A percentile compares a stretch with the other conserved stretches of the same genome.
Conservation (phyloP, 2,888 invertebrate genomes). For the Elmis aenea region DNA sequence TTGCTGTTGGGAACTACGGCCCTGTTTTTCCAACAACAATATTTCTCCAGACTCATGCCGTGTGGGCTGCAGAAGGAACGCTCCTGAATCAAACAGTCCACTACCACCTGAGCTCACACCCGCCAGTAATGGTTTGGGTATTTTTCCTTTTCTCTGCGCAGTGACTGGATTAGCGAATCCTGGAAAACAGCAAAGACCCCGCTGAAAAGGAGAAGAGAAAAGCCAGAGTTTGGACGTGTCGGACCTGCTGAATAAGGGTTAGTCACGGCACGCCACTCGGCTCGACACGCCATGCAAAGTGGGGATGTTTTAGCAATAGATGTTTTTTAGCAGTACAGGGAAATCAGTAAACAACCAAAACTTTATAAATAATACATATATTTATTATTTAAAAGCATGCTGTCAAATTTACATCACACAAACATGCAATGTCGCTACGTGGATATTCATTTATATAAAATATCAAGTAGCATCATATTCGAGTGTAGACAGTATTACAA, state of each 20-base stretch:
- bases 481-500: no score
- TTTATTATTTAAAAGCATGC: slow-evolving; percentile 2
- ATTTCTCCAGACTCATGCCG: slow-evolving; percentile 61
- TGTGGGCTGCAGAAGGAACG: slow-evolving; percentile 34
- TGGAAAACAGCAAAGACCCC: slow-evolving; percentile 82
- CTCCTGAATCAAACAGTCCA: slow-evolving; percentile 30
- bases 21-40: slow-evolving; percentile 70
- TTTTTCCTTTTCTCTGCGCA: slow-evolving; percentile 70
- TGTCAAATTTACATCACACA: slow-evolving; percentile 4
- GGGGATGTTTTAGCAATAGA: neutral
- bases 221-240: slow-evolving; percentile 46
- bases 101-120: slow-evolving; percentile 49
- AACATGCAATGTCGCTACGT: no score
- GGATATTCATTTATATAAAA: no score
- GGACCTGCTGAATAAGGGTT: slow-evolving; percentile 48
- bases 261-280: slow-evolving; percentile 50
- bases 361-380: neutral
- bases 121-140: slow-evolving; percentile 70
- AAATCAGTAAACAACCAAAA: neutral
- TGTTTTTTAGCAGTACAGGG: slow-evolving; percentile 6
- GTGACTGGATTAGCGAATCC: slow-evolving; percentile 72
- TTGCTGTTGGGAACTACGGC: slow-evolving; percentile 70
- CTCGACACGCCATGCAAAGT: slow-evolving; percentile 32
- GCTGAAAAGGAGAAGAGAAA: slow-evolving; percentile 63
- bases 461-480: no score